Base-by-base conservation (phyloP, 2,888 invertebrate genomes). In the Muscina levida region DNA sequence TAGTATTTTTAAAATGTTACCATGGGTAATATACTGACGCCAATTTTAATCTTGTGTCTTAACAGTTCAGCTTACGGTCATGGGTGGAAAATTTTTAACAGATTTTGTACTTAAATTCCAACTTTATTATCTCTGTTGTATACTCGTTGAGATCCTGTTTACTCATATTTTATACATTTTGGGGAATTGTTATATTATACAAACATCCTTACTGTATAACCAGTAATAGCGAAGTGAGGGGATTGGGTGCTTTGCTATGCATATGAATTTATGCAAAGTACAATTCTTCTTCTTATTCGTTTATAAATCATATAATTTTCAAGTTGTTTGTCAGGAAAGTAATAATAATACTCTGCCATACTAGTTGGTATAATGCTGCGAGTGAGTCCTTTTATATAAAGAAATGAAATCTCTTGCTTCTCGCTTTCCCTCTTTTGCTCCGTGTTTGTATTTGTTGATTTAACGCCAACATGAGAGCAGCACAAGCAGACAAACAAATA, bases 201-300 rank as follows among this genome's bases (percentile, higher is more conserved):
- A 39, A 5, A 5, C 31, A 31, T 31, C 59, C 19, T 10, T 17
- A 17, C 17, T 11, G n/a, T n/a, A 31, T n/a, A 56, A 11, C 8
- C 4, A 2, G 31, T 31, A 17, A 10, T n/a, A n/a, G n/a, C 31
- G 31, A 31, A 6, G n/a, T n/a, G 57, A 17, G 6, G 15, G 59
- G 5, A 39, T 6, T 1, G 37, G 19, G 37, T 59, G 59, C n/a
- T 17, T 24, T 10, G 31, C 31, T 17, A 59, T 59, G 31, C 59
- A 59, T 59, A 37, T 59, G 59, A 59, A 59, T 39, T 59, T 59
- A 59, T 59, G 59, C 59, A 59, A 59, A 59, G 59, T 59, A 59
- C 8, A n/a, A n/a, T 31, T 8, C 4, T 31, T 31, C 31, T 31
- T 31, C 31, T 31, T 31, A 3, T 59, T 59, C 17, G 15, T 59